Evolutionary conservation across 2,113 vertebrate genomes (phyloP).

Genomic region (Meles meles): DNA sequence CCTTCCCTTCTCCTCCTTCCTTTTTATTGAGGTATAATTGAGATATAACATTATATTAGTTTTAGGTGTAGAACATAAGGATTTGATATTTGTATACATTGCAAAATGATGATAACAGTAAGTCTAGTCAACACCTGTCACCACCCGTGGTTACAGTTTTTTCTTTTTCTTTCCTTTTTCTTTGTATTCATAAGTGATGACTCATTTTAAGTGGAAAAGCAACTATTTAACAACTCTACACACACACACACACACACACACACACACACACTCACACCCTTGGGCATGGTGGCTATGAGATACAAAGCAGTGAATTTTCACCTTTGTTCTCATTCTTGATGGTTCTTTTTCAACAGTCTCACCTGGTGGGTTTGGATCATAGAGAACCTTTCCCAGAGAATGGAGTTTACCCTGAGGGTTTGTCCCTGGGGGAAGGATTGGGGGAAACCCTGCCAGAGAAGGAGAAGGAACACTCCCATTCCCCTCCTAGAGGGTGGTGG

Average conservation of each 20-base stretch:
- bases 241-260: neutral
- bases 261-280: no score
- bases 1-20: neutral
- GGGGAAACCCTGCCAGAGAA: neutral
- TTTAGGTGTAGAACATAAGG: neutral
- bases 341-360: neutral
- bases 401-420: no score
- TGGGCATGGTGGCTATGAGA: neutral
- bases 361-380: neutral
- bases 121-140: neutral
- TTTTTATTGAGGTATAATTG: neutral
- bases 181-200: neutral
- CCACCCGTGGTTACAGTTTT: neutral
- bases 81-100: neutral
- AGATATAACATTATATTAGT: neutral
- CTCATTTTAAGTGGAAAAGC: neutral
- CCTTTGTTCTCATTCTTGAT: neutral
- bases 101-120: neutral
- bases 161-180: neutral
- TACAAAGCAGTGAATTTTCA: neutral
- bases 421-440: neutral
- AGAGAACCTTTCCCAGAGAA: neutral
- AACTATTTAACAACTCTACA: neutral
- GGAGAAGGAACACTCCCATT: neutral
- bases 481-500: rapidly evolving